Conservation (phyloP, 2,113 vertebrate genomes). For the Archilochus colubris region DNA sequence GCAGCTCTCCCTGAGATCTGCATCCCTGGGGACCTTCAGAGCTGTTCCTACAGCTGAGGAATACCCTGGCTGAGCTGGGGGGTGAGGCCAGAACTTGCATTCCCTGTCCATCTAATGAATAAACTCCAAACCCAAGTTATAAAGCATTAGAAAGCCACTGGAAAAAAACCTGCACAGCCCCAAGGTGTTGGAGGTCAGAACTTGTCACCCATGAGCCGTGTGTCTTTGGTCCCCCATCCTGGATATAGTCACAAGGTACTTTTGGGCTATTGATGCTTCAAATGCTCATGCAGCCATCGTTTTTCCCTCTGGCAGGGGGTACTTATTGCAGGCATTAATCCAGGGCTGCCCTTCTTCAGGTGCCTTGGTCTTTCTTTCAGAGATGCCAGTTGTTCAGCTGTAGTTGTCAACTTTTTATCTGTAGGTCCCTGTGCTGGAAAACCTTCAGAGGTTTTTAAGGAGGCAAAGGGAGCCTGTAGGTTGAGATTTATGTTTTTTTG, state of each 20-base stretch:
- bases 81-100: not conserved
- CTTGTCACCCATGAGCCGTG: accelerated
- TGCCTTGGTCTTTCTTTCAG: not conserved
- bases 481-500: not conserved
- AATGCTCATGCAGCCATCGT: not conserved
- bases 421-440: not conserved
- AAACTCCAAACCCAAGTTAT: not conserved
- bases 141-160: not conserved
- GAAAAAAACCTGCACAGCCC: not conserved
- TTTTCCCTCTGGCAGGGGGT: not conserved
- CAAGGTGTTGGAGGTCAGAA: not conserved
- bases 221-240: not conserved
- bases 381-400: not conserved
- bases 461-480: not conserved
- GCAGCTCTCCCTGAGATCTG: not conserved
- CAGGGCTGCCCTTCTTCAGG: not conserved
- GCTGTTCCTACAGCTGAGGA: not conserved
- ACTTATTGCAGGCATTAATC: not conserved
- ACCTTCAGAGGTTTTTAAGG: slow-evolving; percentile 22
- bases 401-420: slow-evolving; percentile 25
- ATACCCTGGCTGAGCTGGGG: not conserved
- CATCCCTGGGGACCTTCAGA: not conserved
- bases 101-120: not conserved
- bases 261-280: not conserved
- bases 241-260: not conserved